Evolutionary conservation across 2,113 vertebrate genomes (phyloP), one percentile per base, ranked within the genome.

Genomic region (Jacana jacana): DNA sequence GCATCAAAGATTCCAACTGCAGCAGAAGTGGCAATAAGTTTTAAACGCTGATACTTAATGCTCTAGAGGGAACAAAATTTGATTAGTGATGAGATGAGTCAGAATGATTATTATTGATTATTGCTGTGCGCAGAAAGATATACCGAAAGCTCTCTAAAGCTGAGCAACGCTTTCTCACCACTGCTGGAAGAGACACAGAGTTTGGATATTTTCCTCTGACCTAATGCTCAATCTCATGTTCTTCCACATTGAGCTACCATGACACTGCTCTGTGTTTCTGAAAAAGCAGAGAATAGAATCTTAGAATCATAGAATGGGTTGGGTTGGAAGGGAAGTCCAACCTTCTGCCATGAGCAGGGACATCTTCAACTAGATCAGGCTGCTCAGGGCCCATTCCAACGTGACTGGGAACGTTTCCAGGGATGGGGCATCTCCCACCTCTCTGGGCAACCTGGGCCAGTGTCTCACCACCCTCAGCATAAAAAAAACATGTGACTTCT

Each of bases 281-380:
- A n/a, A n/a, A n/a, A n/a, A n/a, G n/a, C n/a, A n/a, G n/a, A n/a
- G n/a, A n/a, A n/a, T n/a, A n/a, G n/a, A n/a, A n/a, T n/a, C n/a
- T n/a, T n/a, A n/a, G n/a, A n/a, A n/a, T n/a, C n/a, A n/a, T n/a
- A n/a, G n/a, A n/a, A n/a, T n/a, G n/a, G n/a, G n/a, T n/a, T n/a
- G n/a, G n/a, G n/a, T n/a, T n/a, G n/a, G n/a, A n/a, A n/a, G n/a
- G n/a, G n/a, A n/a, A n/a, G n/a, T n/a, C n/a, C n/a, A n/a, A n/a
- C n/a, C n/a, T n/a, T n/a, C n/a, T n/a, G n/a, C n/a, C n/a, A n/a
- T n/a, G n/a, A n/a, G n/a, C n/a, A n/a, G n/a, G n/a, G n/a, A n/a
- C n/a, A n/a, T n/a, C n/a, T n/a, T n/a, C n/a, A n/a, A n/a, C 33
- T 1, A 0, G 2, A 23, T 1, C 73, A 83, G 25, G 11, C 0